Evolutionary conservation across 2,797 vertebrate genomes (phyloP).

Genomic region (Urosaurus nigricauda): DNA sequence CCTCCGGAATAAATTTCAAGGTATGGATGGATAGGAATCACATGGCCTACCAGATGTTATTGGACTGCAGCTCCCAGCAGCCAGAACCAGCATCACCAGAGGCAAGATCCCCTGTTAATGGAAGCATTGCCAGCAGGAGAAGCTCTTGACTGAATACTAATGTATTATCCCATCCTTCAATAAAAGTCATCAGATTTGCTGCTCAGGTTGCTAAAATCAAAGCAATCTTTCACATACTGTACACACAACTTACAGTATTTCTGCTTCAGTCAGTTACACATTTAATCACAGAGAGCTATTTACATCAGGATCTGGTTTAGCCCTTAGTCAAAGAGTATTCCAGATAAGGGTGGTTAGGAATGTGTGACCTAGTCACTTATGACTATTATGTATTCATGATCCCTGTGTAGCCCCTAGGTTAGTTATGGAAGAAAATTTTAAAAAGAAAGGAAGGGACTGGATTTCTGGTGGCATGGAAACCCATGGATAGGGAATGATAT

Average conservation of each 20-base stretch:
- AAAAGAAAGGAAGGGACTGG: not conserved
- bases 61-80: no score
- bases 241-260: not conserved
- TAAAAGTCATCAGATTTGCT: not conserved
- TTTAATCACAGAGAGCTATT: not conserved
- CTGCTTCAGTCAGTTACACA: not conserved
- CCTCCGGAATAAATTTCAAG: no score
- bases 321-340: not conserved
- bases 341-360: not conserved
- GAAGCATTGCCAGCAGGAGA: no score
- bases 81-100: no score
- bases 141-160: no score
- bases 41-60: no score
- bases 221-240: not conserved
- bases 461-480: not conserved
- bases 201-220: not conserved
- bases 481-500: not conserved
- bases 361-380: no score
- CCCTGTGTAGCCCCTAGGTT: no score
- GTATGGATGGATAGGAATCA: no score
- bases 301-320: not conserved
- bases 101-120: no score
- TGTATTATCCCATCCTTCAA: not conserved
- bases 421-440: not conserved
- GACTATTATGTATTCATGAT: not conserved